Conservation (phyloP, 1,140 invertebrate genomes). For the Sycophila sp. region DNA sequence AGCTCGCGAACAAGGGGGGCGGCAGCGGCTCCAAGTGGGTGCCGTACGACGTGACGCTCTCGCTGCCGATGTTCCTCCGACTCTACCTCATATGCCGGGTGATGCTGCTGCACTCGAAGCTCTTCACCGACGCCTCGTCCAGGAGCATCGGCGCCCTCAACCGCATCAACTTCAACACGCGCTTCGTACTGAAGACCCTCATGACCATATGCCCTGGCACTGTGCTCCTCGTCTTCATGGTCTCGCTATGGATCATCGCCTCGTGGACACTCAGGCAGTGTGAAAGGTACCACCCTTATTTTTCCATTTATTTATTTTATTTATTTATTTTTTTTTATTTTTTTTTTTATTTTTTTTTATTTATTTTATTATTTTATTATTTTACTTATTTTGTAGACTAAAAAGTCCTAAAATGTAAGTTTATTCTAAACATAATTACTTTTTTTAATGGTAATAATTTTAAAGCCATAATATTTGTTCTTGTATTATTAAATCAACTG, state of each 20-base stretch:
- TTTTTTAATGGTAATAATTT: too few relatives aligned
- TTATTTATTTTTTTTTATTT: too few relatives aligned
- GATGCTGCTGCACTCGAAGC: constrained; percentile 98
- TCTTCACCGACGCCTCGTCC: constrained; percentile 98
- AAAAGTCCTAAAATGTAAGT: too few relatives aligned
- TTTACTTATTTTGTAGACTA: too few relatives aligned
- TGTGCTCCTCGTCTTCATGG: constrained; percentile 97
- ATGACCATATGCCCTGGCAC: constrained; percentile 99
- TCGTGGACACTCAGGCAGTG: constrained; percentile 98
- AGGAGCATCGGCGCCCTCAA: constrained; percentile 96
- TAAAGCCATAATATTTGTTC: too few relatives aligned
- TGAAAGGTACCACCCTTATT: constrained; percentile 89
- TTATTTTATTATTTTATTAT: too few relatives aligned
- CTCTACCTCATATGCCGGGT: constrained; percentile 99
- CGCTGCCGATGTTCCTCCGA: constrained; percentile 98
- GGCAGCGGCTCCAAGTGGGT: constrained; percentile 85
- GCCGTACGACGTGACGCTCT: constrained; percentile 94
- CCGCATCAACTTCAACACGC: constrained; percentile 99
- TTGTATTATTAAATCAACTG: too few relatives aligned
- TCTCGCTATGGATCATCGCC: constrained; percentile 99
- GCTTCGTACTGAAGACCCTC: constrained; percentile 98
- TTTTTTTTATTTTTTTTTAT: too few relatives aligned
- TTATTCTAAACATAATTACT: too few relatives aligned
- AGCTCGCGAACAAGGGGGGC: constrained; percentile 90
- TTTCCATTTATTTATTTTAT: constrained; percentile 22